These are phyloP conservation scores for Meghimatium bilineatum DNA, from an alignment of 2,888 invertebrate genomes.

Conservation along the genomic window DNA sequence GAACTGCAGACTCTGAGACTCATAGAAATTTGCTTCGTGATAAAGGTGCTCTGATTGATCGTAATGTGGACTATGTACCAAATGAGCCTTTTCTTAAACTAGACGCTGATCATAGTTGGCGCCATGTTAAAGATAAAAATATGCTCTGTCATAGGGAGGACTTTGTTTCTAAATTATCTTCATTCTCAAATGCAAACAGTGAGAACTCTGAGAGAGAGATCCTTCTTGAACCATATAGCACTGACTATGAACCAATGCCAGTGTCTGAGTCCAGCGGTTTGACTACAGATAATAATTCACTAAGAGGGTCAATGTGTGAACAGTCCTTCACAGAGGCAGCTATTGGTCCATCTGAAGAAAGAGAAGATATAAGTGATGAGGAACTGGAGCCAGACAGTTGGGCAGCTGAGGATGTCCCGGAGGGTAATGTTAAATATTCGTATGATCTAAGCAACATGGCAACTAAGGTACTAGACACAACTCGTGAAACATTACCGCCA, in stretches of 20 bases:
- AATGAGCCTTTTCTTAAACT: neutral
- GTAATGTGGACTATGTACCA: neutral
- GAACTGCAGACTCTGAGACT: neutral
- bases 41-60: neutral
- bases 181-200: slow-evolving; percentile 17
- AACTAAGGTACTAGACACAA: neutral
- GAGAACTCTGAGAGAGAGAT: slow-evolving; percentile 38
- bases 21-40: neutral
- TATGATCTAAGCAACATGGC: neutral
- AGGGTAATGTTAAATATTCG: neutral
- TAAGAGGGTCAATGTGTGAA: neutral
- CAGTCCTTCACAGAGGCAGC: neutral
- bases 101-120: neutral
- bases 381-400: slow-evolving; percentile 32
- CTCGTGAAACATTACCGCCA: neutral
- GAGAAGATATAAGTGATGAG: slow-evolving; percentile 46
- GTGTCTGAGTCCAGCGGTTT: neutral
- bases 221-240: slow-evolving; percentile 16
- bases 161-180: slow-evolving; percentile 1
- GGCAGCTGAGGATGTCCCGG: neutral
- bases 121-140: too few relatives aligned
- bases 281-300: neutral
- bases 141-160: neutral
- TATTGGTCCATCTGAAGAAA: slow-evolving; percentile 39
- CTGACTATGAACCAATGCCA: slow-evolving; percentile 17